phyloP scores from a whole-genome alignment of 2,888 invertebrate species.

The Drosophila birchii region DNA sequence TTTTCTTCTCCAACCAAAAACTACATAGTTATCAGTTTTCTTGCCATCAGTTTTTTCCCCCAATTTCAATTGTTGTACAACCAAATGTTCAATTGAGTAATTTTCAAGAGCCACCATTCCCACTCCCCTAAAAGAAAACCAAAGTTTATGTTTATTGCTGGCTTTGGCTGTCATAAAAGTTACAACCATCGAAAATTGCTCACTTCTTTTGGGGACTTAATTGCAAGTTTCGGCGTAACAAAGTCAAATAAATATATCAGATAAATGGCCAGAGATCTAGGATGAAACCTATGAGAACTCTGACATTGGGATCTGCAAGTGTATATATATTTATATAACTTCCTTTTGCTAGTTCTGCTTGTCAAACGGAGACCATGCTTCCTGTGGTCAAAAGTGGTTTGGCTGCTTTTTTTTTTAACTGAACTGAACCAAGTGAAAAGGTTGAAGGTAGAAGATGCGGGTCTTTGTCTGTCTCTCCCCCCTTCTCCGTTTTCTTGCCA shows the following conservation, averaged over 20 bases:
- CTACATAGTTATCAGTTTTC: constrained; percentile 20
- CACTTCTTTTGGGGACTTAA: constrained; percentile 37
- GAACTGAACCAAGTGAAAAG: constrained; percentile 46
- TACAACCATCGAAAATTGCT: constrained; percentile 30
- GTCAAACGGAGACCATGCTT: constrained; percentile 40
- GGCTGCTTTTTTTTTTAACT: constrained; percentile 42
- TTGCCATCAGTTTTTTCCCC: constrained; percentile 24
- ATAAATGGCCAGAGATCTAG: constrained; percentile 73
- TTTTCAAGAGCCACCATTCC: constrained; percentile 31
- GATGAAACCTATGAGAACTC: constrained; percentile 38
- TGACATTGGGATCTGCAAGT: constrained; percentile 29
- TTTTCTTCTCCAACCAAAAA: constrained; percentile 4
- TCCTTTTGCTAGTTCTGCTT: constrained; percentile 26
- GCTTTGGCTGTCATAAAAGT: constrained; percentile 40
- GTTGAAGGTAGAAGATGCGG: constrained; percentile 69
- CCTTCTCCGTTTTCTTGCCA: constrained; percentile 38
- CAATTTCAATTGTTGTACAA: constrained; percentile 30
- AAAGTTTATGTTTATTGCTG: constrained; percentile 48
- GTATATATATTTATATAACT: constrained; percentile 31
- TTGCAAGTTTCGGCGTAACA: constrained; percentile 33
- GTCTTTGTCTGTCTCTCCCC: constrained; percentile 27
- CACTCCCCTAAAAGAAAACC: constrained; percentile 6
- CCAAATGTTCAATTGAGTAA: constrained; percentile 39
- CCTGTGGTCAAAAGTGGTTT: constrained; percentile 45
- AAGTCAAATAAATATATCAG: constrained; percentile 57